Percentiles rank a stretch among this genome's conserved stretches.
Conservation (phyloP, 2,888 invertebrate genomes). For the Lasioglossum leucozonium region DNA sequence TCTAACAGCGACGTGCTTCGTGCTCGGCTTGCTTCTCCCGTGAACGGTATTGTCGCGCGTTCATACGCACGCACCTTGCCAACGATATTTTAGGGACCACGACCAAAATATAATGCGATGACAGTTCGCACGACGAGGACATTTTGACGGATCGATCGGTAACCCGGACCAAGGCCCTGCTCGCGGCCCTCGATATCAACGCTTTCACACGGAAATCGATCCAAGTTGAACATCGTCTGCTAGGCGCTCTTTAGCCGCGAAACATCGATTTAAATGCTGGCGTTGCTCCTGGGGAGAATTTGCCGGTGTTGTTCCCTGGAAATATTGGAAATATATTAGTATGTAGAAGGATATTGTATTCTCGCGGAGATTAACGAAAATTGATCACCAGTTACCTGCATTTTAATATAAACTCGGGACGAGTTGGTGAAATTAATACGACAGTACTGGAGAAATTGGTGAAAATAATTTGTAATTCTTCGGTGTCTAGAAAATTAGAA, state of each 20-base stretch:
- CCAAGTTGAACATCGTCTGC: background rate
- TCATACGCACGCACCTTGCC: background rate
- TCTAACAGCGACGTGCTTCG: constrained; percentile 27
- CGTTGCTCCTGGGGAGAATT: too few species aligned
- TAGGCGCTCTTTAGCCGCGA: background rate
- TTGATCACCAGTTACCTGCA: too few species aligned
- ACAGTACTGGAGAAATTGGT: too few species aligned
- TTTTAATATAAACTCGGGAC: too few species aligned
- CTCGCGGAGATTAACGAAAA: too few species aligned
- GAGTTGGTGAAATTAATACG: too few species aligned
- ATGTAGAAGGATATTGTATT: too few species aligned
- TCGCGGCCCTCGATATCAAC: background rate
- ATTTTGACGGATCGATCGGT: background rate
- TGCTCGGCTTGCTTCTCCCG: background rate
- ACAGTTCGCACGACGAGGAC: background rate
- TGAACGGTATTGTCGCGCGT: background rate
- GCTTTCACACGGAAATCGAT: background rate
- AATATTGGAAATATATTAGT: too few species aligned
- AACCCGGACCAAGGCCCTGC: background rate
- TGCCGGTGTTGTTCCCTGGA: too few species aligned
- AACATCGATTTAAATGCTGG: background rate
- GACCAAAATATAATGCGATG: background rate
- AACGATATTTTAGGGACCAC: background rate
- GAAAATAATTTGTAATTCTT: too few species aligned
- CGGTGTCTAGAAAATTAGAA: too few species aligned